Conservation (phyloP, 2,113 vertebrate genomes). For the Camelus dromedarius region DNA sequence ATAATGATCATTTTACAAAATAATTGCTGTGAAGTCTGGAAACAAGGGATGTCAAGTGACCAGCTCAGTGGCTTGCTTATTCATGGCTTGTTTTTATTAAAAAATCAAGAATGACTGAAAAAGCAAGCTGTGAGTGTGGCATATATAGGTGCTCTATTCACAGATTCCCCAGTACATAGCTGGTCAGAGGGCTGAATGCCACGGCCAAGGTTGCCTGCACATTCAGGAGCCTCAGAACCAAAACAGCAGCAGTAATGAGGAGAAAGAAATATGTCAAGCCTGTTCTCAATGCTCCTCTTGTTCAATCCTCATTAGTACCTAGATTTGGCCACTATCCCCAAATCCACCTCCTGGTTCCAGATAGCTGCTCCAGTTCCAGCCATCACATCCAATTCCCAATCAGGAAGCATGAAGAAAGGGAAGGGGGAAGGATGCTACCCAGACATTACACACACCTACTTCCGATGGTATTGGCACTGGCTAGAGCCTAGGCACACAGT, state of each 20-base stretch:
- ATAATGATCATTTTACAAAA: neutral
- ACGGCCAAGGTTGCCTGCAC: fast-evolving
- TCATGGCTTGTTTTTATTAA: conserved; percentile 8
- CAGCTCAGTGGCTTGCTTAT: neutral
- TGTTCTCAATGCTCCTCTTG: neutral
- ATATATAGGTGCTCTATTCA: neutral
- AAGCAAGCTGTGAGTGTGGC: neutral
- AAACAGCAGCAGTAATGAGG: neutral
- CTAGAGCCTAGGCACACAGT: neutral
- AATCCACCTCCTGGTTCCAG: neutral
- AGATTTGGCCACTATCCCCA: neutral
- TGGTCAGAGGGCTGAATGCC: neutral
- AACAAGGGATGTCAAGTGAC: neutral
- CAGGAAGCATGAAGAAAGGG: too few species aligned
- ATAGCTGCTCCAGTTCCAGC: too few species aligned
- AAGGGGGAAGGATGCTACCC: fast-evolving
- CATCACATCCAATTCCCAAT: neutral
- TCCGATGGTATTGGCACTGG: neutral
- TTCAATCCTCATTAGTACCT: neutral
- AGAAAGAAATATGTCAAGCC: neutral
- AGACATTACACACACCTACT: too few species aligned
- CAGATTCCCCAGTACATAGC: neutral
- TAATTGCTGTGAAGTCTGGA: neutral
- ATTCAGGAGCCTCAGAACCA: neutral
- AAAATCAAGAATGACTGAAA: neutral